Base-by-base conservation (phyloP, 2,113 vertebrate genomes). In the Varanus komodoensis region DNA sequence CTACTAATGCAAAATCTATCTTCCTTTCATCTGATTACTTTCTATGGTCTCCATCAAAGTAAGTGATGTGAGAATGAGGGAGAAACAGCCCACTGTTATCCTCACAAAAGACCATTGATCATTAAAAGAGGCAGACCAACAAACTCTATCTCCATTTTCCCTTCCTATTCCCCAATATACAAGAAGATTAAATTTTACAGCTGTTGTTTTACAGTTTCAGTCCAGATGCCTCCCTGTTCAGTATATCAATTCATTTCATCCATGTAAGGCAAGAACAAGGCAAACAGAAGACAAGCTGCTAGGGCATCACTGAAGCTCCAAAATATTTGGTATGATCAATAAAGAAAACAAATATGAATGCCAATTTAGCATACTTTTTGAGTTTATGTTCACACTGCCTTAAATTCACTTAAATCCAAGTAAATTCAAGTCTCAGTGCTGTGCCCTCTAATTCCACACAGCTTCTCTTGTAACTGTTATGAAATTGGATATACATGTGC, bases 101-200 rank as follows among this genome's bases (percentile, higher is more conserved):
- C 34, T 88, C 12, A 74, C 0, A 71, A 85, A 91, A 82, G 32
- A 48, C 71, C 84, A 85, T 32, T 80, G 90, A 11, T 80, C 90
- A 11, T 78, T 87, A 89, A 74, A 71, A 38, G 32, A 88, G 25
- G 32, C 34, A 0, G 32, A 0, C 48, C 0, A 4, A 80, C 87
- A 73, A 50, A 89, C 4, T 69, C 50, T 50, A 34, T 32, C 52
- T 90, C 73, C 44, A 90, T 89, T 83, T 68, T 90, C 27, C 50
- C 6, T 3, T 87, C 93, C 68, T 57, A 79, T 17, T 85, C 34
- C 38, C 90, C 71, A 92, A 92, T 91, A 77, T 0, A 4, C 64
- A 81, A 34, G 84, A 86, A 57, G 8, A 9, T 54, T 54, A 19
- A 8, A 67, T 64, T 38, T 64, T 67, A 25, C 23, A 3, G 7